Evolutionary conservation across 2,888 invertebrate species (phyloP).

Genomic region (Lycophotia porphyrea): DNA sequence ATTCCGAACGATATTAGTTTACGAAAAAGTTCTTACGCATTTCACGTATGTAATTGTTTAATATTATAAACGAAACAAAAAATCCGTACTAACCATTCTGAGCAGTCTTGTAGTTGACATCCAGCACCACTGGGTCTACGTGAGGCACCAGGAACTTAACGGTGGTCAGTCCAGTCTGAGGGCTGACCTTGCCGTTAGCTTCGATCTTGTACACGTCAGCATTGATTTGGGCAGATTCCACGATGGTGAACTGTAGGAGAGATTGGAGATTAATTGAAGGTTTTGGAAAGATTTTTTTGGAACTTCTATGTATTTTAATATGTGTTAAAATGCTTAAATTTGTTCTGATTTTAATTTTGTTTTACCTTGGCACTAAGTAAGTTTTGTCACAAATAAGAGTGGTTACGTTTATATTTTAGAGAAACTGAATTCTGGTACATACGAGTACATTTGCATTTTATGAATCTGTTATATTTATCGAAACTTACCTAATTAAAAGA

Average conservation of each 20-base stretch:
- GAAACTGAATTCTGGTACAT: background rate
- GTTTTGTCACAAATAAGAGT: background rate
- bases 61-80: background rate
- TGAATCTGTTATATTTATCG: background rate
- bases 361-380: background rate
- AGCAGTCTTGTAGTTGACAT: conserved; percentile 84
- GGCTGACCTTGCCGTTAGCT: conserved; percentile 78
- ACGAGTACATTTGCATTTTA: no score
- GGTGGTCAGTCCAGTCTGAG: conserved; percentile 80
- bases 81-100: conserved; percentile 73
- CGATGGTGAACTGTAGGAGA: conserved; percentile 76
- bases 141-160: conserved; percentile 85
- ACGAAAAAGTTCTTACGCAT: background rate
- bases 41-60: background rate
- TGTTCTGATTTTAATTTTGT: no score
- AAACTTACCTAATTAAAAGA: background rate
- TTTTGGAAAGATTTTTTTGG: background rate
- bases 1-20: background rate
- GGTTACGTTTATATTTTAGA: background rate
- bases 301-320: no score
- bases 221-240: conserved; percentile 87
- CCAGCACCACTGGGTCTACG: conserved; percentile 85
- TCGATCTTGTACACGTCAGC: conserved; percentile 88
- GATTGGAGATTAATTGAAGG: background rate
- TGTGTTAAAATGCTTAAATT: no score